A percentile compares a stretch with the other conserved stretches of the same genome.
phyloP scores from a whole-genome alignment of 92 coral and sea anemone genomes.

The Zoanthus gigantus region DNA sequence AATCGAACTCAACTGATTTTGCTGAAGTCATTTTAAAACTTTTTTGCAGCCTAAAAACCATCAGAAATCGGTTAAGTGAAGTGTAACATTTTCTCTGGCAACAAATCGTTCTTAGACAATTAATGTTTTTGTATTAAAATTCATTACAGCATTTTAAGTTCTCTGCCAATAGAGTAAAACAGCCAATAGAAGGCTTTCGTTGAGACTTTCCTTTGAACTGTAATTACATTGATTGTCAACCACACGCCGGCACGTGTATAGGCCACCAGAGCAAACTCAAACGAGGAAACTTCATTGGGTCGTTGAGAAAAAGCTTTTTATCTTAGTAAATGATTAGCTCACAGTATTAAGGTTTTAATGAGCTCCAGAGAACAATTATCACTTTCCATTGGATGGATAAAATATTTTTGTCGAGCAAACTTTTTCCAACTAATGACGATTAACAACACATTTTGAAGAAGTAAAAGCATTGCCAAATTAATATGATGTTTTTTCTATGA shows the following conservation, averaged over 20 bases:
- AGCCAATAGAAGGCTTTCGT: slow-evolving; percentile 67
- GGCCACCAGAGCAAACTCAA: slow-evolving; percentile 53
- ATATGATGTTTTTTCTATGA: slow-evolving; percentile 44
- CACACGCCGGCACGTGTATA: slow-evolving; percentile 89
- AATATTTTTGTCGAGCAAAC: slow-evolving; percentile 80
- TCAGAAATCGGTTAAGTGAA: slow-evolving; percentile 72
- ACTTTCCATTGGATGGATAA: slow-evolving; percentile 78
- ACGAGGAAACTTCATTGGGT: slow-evolving; percentile 67
- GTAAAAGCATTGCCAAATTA: slow-evolving; percentile 53
- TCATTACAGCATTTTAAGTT: slow-evolving; percentile 90
- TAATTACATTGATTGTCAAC: slow-evolving; percentile 75
- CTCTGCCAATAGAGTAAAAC: slow-evolving; percentile 64
- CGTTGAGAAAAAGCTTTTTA: slow-evolving; percentile 72
- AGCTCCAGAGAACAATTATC: slow-evolving; percentile 82
- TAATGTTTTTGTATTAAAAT: slow-evolving; percentile 83
- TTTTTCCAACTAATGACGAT: slow-evolving; percentile 84
- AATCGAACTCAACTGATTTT: slow-evolving; percentile 2
- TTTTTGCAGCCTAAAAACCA: slow-evolving; percentile 58
- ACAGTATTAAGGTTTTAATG: slow-evolving; percentile 76
- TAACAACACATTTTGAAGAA: slow-evolving; percentile 66
- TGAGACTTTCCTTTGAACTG: slow-evolving; percentile 67
- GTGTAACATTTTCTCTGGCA: slow-evolving; percentile 87
- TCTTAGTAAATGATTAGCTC: slow-evolving; percentile 84
- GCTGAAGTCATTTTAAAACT: slow-evolving; percentile 28
- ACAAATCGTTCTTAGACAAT: slow-evolving; percentile 83